Conservation (phyloP, 2,797 vertebrate genomes). For the Pelochelys cantorii region DNA sequence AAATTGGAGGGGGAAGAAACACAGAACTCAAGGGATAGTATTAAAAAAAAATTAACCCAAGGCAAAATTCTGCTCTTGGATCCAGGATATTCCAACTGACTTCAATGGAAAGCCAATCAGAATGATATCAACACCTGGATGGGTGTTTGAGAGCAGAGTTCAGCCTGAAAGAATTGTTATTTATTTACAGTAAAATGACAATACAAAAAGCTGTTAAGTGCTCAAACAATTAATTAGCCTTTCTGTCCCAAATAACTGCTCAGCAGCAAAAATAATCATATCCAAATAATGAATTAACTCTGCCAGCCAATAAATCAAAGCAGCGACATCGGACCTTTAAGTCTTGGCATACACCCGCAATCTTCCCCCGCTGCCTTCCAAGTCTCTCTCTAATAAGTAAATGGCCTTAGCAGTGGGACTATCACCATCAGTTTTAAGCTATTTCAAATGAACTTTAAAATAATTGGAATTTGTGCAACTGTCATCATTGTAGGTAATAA, state of each 20-base stretch:
- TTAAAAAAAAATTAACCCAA: background rate
- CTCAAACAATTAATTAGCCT: background rate
- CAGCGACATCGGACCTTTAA: background rate
- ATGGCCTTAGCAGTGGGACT: background rate
- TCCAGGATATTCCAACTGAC: accelerated
- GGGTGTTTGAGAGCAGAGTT: background rate
- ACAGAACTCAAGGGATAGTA: background rate
- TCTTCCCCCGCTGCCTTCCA: background rate
- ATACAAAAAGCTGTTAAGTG: background rate
- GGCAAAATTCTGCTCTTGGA: background rate
- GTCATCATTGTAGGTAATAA: constrained; percentile 42
- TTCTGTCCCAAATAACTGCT: background rate
- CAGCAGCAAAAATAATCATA: background rate
- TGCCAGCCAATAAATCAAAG: background rate
- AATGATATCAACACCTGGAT: background rate
- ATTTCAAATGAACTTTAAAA: constrained; percentile 18
- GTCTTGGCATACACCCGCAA: background rate
- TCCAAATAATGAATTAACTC: background rate
- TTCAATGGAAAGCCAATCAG: background rate
- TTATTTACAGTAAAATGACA: constrained; percentile 1
- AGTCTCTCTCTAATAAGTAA: background rate
- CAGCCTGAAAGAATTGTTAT: background rate
- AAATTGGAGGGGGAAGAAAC: background rate
- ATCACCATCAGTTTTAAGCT: background rate
- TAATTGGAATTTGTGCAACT: constrained; percentile 18